Evolutionary conservation across 2,113 vertebrate genomes (phyloP), one percentile per base, ranked within the genome.

Genomic region (Setophaga coronata): DNA sequence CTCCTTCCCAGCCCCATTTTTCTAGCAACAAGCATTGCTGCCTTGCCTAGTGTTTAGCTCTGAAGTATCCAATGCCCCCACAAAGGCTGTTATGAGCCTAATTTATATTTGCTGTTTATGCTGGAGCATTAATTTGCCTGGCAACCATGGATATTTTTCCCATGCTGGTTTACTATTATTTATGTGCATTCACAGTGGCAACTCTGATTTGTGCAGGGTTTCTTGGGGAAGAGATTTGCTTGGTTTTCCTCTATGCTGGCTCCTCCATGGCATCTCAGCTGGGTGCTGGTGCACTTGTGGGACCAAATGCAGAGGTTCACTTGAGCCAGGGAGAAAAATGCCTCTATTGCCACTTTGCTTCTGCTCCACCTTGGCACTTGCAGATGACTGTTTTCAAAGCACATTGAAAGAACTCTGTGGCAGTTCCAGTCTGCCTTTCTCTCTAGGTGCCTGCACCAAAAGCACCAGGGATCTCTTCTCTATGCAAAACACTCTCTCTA

Each of bases 81-180:
- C 54, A 65, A 58, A 86, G 15, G n/a, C 82, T 66, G 38, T 1
- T 45, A 8, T 19, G 40, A 38, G 62, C 40, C 50, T 91, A 38
- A 53, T 91, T 95, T 89, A 58, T 91, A 66, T 58, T 77, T 94
- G 66, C 51, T 58, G 45, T 88, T 94, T 70, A 43, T 91, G 78
- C 79, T 58, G 85, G 64, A 51, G 24, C 70, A 38, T 78, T 61
- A 65, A 50, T 72, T 86, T 76, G 64, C 89, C 82, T 78, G 89
- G 84, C 64, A 94, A 94, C 90, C n/a, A 16, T 0, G 14, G 54
- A 9, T 42, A 7, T 38, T 86, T 93, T 84, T 76, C 45, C 43
- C 33, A 8, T 54, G 71, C 64, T 48, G 50, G 38, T 87, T 97
- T 90, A 60, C 42, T 83, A 34, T 90, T 86, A 82, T 92, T 92